Percentiles rank a stretch among this genome's conserved stretches.
Evolutionary conservation across 1,140 invertebrate genomes (phyloP).

Genomic region (Andricus grossulariae): DNA sequence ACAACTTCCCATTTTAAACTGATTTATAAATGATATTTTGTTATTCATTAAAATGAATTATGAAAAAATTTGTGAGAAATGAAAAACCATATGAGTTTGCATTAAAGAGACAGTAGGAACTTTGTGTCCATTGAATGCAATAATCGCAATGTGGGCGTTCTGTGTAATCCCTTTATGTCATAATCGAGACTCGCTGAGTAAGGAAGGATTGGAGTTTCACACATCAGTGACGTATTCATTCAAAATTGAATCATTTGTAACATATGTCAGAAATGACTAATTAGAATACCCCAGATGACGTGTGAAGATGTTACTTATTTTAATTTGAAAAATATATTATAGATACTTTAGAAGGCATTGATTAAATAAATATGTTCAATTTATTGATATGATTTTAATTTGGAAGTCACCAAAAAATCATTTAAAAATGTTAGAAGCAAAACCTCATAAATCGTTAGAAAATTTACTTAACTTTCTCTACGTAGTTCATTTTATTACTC

Average conservation of each 20-base stretch:
- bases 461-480: constrained; percentile 2
- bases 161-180: background rate
- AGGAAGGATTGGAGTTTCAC: background rate
- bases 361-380: too few species aligned
- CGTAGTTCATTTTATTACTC: constrained; percentile 20
- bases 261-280: constrained; percentile 5
- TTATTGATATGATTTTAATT: too few species aligned
- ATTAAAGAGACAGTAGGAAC: too few species aligned
- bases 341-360: too few species aligned
- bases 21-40: too few species aligned
- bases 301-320: background rate
- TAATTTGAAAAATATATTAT: background rate
- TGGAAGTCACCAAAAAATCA: background rate
- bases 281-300: background rate
- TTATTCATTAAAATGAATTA: too few species aligned
- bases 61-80: too few species aligned
- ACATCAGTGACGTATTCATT: constrained; percentile 6
- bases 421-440: background rate
- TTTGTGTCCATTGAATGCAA: background rate
- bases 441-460: background rate
- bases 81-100: too few species aligned
- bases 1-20: too few species aligned
- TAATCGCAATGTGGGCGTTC: background rate
- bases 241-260: constrained; percentile 9
- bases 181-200: constrained; percentile 16